Base-by-base conservation (phyloP, 2,797 vertebrate species). In the Helicolenus hilgendorfi region DNA sequence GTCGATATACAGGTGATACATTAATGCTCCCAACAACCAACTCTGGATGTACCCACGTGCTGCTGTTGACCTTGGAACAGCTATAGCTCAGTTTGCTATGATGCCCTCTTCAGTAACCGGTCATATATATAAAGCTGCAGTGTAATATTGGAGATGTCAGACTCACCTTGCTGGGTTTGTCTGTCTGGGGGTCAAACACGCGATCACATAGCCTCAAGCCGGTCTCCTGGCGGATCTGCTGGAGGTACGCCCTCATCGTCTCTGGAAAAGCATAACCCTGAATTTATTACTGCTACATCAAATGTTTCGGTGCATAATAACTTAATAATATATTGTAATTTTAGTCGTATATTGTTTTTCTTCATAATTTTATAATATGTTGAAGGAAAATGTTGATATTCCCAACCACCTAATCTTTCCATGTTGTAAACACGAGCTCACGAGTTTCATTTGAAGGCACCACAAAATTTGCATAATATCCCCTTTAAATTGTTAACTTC, bases 101-200 rank as follows among this genome's bases (percentile, higher is more conserved):
- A 31, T 27, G 45, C 53, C 20, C 64, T 71, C 7, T 18, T 1
- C 0, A 18, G 27, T 13, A 65, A 15, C 11, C 1, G 3, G 38
- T 22, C 20, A 29, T 35, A n/a, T 35, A n/a, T 38, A n/a, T 14
- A 36, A 38, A 59, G 24, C 49, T 67, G 15, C 3, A 4, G 4
- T 62, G 71, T 45, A 31, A 24, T 14, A 65, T 38, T 36, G 3
- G 10, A 62, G 56, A 22, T n/a, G 41, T 8, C 24, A 36, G n/a
- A 73, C 94, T 97, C 91, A 99, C 99, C 98, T 99, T 99, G 97
- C 98, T 99, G 15, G 99, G 99, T 92, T 99, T 99, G 96, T 99
- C 99, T 62, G 98, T 99, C 81, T 99, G 98, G 79, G 99, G 98
- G 85, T 99, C 99, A 83, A 99, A 99, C n/a, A 99, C 99, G 24